phyloP scores from a whole-genome alignment of 2,888 invertebrate genomes.

The Desoria tigrina region DNA sequence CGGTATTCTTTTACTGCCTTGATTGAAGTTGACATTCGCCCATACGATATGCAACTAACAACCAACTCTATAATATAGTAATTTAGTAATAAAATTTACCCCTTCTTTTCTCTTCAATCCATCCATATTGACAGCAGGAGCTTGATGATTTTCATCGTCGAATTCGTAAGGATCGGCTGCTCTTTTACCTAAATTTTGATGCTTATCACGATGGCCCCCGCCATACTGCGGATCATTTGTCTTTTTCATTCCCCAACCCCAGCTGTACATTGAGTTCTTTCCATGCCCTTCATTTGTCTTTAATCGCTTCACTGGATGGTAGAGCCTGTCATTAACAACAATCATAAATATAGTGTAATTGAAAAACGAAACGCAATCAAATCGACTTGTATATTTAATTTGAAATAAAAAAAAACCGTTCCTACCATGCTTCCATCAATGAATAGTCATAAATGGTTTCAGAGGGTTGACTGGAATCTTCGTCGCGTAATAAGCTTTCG shows the following conservation, averaged over 20 bases:
- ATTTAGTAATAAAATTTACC: conserved; percentile 55
- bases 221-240: conserved; percentile 29
- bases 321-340: conserved; percentile 63
- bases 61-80: too few species aligned
- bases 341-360: neutral
- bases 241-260: conserved; percentile 52
- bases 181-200: conserved; percentile 40
- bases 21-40: too few species aligned
- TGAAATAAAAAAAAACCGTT: conserved; percentile 51
- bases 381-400: neutral
- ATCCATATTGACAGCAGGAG: conserved; percentile 58
- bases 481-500: conserved; percentile 76
- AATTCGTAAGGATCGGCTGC: conserved; percentile 70
- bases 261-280: conserved; percentile 44
- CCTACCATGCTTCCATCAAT: conserved; percentile 79
- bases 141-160: conserved; percentile 64
- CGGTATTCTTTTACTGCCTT: neutral
- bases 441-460: conserved; percentile 87
- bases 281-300: conserved; percentile 60
- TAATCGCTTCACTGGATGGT: conserved; percentile 87
- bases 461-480: conserved; percentile 68
- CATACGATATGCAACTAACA: too few species aligned
- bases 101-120: conserved; percentile 59
- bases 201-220: conserved; percentile 31
- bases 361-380: too few species aligned